Base-by-base conservation (phyloP, 2,888 invertebrate species). In the Apoderus coryli region DNA sequence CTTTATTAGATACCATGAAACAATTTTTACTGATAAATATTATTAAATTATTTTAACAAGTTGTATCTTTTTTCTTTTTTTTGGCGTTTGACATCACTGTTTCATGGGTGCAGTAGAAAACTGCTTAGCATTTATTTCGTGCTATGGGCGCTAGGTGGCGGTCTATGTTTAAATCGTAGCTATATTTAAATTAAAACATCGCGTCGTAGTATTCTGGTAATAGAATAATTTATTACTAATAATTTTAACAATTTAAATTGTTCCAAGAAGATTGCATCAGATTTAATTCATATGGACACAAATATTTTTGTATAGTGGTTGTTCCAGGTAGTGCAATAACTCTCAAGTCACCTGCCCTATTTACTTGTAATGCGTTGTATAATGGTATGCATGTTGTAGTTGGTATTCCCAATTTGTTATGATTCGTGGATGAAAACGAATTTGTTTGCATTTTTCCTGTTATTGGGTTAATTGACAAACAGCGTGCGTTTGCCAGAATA, bases 381-480 rank as follows among this genome's bases (percentile, higher is more conserved):
- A 65, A 40, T 32, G 41, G 38, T 16, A 41, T 39, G 10, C 47
- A 33, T 57, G 58, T 32, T 56, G 44, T 25, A 51, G 39, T 27
- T 9, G 46, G 43, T 39, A 46, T 42, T 36, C 47, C 44, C 35
- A 44, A 44, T 38, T 43, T 40, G 34, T 41, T 34, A 35, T 52
- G 39, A 4, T 28, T 43, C 2, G 40, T 43, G 10, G 36, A 38
- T 32, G 63, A 57, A 25, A 35, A 12, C 3, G 60, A 61, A 14
- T 65, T 65, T 19, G 64, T 60, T 53, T 72, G 71, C 3, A 65
- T 53, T 34, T 69, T 68, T 9, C 74, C 75, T 2, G 73, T 72
- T 31, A 75, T 72, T 3, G 75, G 73, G 50, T 75, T 75, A 46
- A 60, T 67, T 2, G 60, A 54, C 26, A 66, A 62, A 53, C 75